Evolutionary conservation across 2,888 invertebrate genomes (phyloP).

Genomic region (Aphidoletes aphidimyza): DNA sequence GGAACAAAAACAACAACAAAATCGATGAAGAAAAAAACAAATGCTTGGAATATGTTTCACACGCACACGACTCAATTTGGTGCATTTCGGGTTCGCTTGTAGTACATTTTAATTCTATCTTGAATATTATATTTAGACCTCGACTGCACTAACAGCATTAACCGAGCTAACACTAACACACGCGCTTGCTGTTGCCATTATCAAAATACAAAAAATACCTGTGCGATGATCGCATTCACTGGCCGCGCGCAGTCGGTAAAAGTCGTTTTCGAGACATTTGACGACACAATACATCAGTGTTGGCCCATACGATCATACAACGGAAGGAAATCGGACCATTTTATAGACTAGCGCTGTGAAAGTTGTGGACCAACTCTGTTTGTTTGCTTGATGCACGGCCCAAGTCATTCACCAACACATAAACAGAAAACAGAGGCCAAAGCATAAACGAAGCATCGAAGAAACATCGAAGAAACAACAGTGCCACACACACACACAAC

Average conservation of each 20-base stretch:
- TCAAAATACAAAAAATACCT: neutral
- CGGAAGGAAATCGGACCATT: neutral
- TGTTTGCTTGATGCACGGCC: neutral
- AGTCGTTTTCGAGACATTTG: too few relatives aligned
- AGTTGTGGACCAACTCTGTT: neutral
- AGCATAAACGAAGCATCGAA: neutral
- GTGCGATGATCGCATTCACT: conserved; percentile 15
- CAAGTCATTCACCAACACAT: conserved; percentile 10
- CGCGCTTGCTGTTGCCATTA: neutral
- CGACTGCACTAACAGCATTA: neutral
- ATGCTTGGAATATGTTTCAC: conserved; percentile 44
- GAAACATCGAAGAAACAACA: neutral
- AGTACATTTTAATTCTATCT: conserved; percentile 3
- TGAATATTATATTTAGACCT: neutral
- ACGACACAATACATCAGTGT: too few relatives aligned
- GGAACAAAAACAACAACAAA: neutral
- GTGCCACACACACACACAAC: neutral
- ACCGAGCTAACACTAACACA: conserved; percentile 17
- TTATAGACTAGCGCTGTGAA: neutral
- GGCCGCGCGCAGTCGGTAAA: too few relatives aligned
- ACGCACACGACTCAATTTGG: conserved; percentile 39
- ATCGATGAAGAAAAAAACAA: too few relatives aligned
- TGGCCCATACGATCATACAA: neutral
- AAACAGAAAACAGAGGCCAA: neutral
- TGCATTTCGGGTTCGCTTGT: conserved; percentile 14